Evolutionary conservation across 2,888 invertebrate genomes (phyloP).

Genomic region (Cephus nigrinus): DNA sequence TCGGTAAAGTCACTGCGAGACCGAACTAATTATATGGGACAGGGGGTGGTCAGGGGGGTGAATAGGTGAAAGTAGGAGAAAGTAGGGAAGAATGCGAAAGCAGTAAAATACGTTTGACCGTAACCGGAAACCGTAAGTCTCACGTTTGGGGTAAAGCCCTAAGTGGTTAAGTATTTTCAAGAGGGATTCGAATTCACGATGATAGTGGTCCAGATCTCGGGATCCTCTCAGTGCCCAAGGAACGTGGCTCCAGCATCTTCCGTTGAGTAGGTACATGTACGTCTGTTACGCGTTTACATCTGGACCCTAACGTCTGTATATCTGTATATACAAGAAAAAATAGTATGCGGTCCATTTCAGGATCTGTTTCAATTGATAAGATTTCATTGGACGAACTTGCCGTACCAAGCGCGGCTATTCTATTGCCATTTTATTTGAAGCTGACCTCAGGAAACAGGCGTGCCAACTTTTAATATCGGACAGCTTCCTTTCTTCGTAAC

Average conservation of each 20-base stretch:
- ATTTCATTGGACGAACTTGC: constrained; percentile 2
- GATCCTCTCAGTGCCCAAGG: too few species aligned
- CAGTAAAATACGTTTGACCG: constrained; percentile 40
- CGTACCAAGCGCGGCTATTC: not conserved
- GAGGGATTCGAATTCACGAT: too few species aligned
- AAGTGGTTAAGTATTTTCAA: too few species aligned
- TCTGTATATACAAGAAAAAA: too few species aligned
- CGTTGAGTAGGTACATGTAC: too few species aligned
- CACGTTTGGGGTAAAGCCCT: too few species aligned
- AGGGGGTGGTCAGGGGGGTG: constrained; percentile 42
- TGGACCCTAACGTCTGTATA: too few species aligned
- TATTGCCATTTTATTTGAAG: constrained; percentile 17
- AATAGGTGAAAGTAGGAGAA: constrained; percentile 21
- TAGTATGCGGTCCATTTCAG: not conserved
- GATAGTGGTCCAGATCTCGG: too few species aligned
- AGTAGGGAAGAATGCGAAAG: constrained; percentile 30
- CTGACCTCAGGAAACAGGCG: not conserved
- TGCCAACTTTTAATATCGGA: constrained; percentile 33
- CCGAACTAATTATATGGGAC: constrained; percentile 43
- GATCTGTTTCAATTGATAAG: not conserved
- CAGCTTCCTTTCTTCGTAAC: constrained; percentile 19
- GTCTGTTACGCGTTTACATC: too few species aligned
- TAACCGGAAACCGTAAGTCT: too few species aligned
- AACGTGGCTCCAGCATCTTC: too few species aligned
- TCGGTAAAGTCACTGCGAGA: constrained; percentile 32